phyloP scores from a whole-genome alignment of 2,113 vertebrate genomes.

The Zapus hudsonius region DNA sequence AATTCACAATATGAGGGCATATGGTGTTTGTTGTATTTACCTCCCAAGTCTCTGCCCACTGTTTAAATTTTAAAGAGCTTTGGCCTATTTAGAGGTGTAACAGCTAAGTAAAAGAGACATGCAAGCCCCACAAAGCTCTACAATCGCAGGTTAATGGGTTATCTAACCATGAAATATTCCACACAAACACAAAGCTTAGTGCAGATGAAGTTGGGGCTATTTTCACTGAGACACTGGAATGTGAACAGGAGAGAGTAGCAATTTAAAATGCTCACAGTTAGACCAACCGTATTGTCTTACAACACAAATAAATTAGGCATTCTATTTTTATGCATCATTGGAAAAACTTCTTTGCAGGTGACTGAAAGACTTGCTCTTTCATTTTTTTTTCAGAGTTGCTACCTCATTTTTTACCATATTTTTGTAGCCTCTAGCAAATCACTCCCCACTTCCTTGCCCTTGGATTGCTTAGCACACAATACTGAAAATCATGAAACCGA shows the following conservation, averaged over 20 bases:
- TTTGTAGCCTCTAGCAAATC: not conserved
- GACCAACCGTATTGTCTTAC: not conserved
- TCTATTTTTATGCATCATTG: not conserved
- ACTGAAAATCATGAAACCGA: not conserved
- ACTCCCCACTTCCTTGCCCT: not conserved
- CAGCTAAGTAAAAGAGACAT: slow-evolving; percentile 45
- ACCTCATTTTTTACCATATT: not conserved
- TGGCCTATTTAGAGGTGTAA: slow-evolving; percentile 20
- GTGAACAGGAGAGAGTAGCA: not conserved
- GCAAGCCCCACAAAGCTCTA: not conserved
- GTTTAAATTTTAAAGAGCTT: slow-evolving; percentile 67
- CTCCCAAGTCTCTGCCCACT: not conserved
- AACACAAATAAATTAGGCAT: not conserved
- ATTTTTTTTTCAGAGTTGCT: not conserved
- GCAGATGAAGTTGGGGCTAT: not conserved
- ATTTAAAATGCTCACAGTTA: not conserved
- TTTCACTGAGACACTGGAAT: not conserved
- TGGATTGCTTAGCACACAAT: not conserved
- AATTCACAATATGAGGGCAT: not conserved
- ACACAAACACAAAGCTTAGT: slow-evolving; percentile 16
- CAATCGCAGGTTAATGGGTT: slow-evolving; percentile 27
- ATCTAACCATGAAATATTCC: slow-evolving; percentile 50
- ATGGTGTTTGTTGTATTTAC: slow-evolving; percentile 8
- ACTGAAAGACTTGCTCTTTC: not conserved
- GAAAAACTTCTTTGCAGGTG: not conserved